Conservation (phyloP, 2,797 vertebrate genomes). For the Philypnodon macrostomus region DNA sequence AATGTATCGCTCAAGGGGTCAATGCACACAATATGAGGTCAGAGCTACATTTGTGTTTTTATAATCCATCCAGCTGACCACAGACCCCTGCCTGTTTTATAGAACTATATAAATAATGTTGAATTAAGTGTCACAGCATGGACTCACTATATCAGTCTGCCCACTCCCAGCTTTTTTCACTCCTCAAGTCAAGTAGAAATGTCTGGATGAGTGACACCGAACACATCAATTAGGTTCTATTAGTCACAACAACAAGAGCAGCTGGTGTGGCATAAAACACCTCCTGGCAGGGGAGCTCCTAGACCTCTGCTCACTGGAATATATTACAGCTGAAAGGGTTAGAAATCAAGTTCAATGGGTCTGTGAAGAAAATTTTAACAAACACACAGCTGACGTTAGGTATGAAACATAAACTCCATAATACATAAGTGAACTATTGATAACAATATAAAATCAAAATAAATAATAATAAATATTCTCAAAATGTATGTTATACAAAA, state of each 20-base stretch:
- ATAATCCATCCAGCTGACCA: slow-evolving; percentile 17
- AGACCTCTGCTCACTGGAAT: background rate
- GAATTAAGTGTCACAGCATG: slow-evolving; percentile 40
- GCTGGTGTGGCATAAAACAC: slow-evolving; percentile 32
- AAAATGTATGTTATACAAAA: too few relatives aligned
- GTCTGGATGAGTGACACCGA: slow-evolving; percentile 19
- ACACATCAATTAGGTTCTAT: slow-evolving; percentile 49
- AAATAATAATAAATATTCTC: too few relatives aligned
- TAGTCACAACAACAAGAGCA: slow-evolving; percentile 37
- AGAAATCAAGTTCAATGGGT: background rate
- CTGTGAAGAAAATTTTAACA: too few relatives aligned
- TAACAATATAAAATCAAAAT: too few relatives aligned
- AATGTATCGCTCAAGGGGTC: too few relatives aligned
- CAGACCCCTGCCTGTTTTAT: slow-evolving; percentile 7
- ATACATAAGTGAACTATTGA: too few relatives aligned
- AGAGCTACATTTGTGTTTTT: background rate
- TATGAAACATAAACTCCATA: too few relatives aligned
- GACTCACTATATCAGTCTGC: slow-evolving; percentile 7
- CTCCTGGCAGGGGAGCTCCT: slow-evolving; percentile 13
- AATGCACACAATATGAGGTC: background rate
- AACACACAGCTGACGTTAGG: too few relatives aligned
- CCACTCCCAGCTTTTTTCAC: slow-evolving; percentile 6
- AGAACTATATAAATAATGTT: slow-evolving; percentile 24
- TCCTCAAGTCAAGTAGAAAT: slow-evolving; percentile 14
- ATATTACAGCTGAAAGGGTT: background rate